Conservation (phyloP, 2,113 vertebrate species). For the Chauna torquata region DNA sequence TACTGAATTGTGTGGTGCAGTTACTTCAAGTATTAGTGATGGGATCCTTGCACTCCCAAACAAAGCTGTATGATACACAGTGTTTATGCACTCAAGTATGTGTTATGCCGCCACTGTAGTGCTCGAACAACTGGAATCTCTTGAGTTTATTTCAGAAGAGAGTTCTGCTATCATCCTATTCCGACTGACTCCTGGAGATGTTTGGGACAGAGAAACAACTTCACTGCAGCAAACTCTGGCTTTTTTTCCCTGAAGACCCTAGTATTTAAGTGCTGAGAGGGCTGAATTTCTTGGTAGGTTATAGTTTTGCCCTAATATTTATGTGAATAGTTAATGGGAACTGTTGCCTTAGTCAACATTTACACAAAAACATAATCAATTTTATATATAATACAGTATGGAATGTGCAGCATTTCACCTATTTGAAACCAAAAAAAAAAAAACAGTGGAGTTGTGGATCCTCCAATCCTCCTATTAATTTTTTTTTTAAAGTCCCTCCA, state of each 20-base stretch:
- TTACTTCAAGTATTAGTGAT: fast-evolving
- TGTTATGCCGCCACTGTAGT: fast-evolving
- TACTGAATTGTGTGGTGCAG: too few relatives aligned
- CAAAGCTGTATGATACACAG: not conserved
- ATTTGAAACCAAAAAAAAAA: not conserved
- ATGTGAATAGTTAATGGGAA: not conserved
- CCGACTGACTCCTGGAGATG: not conserved
- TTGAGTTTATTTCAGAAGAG: not conserved
- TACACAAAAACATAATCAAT: not conserved
- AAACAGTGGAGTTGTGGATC: not conserved
- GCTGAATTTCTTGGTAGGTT: not conserved
- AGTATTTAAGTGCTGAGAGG: not conserved
- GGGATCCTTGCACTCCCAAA: not conserved
- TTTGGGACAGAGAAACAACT: not conserved
- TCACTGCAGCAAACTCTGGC: not conserved
- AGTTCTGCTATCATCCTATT: fast-evolving
- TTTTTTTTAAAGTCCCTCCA: not conserved
- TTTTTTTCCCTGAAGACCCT: not conserved
- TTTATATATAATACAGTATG: not conserved
- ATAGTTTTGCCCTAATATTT: not conserved
- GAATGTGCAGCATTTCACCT: not conserved
- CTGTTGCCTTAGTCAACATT: not conserved
- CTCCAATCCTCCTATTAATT: not conserved
- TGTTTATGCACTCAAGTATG: not conserved
- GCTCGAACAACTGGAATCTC: not conserved